Evolutionary conservation across 2,888 invertebrate genomes (phyloP), one percentile per base, ranked within the genome.

Genomic region (Toxonevra muliebris): DNA sequence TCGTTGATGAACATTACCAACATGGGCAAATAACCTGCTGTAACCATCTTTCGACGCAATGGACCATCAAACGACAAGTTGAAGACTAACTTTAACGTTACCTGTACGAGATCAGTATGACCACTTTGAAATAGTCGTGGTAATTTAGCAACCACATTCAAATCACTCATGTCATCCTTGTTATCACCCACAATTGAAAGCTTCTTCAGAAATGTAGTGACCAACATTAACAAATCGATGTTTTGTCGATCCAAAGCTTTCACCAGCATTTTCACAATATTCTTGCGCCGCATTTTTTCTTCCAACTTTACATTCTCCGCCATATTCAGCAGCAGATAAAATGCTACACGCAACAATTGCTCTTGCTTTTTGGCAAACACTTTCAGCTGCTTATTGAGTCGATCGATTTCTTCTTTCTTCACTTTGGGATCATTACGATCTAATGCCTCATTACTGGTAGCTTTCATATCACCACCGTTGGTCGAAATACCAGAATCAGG

Each of bases 241-340:
- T 96, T 96, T 76, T 94, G 93, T 71, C 98, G 89, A 78, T 97
- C 96, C 82, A 99, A 88, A 11, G 94, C 92, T 79, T 93, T 94
- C 58, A 95, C 90, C 50, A 98, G 88, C 86, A 97, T 90, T 50
- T 92, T 92, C 4, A 96, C 93, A 73, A 98, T 91, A 79, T 94
- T 95, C 84, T 97, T 94, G 78, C 95, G 94, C 41, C 95, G 91
- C 95, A 99, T 98, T 87, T 99, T 99, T 85, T 96, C 93, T 86
- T 98, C 98, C 3, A 98, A 93, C 83, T 93, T 93, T 10, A 94
- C 90, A 87, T 97, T 98, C 85, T 97, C 97, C 4, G 98, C 94
- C 84, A 99, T 93, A 84, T 99, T 98, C 61, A 98, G 87, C 65
- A 99, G 87, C 81, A 99, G 88, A 85, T 97, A 96, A 84, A 95